Evolutionary conservation across 2,888 invertebrate species (phyloP).

Genomic region (Hydrotaea cyrtoneurina): DNA sequence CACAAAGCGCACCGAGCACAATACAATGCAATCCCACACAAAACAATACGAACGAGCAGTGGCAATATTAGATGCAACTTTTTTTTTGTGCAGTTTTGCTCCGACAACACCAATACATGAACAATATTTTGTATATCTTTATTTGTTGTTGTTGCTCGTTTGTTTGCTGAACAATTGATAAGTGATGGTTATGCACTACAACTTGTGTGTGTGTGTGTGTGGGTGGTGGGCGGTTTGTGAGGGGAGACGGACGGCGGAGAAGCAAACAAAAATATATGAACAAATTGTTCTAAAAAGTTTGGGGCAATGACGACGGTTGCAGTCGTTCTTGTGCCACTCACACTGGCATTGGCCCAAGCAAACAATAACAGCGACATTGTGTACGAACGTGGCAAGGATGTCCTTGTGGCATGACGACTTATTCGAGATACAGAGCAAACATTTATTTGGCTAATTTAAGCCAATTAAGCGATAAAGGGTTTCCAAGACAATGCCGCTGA

Average conservation of each 20-base stretch:
- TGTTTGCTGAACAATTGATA: constrained; percentile 45
- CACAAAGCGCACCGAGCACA: neutral
- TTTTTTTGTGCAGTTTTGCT: constrained; percentile 9
- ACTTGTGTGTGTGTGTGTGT: too few species aligned
- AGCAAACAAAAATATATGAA: constrained; percentile 30
- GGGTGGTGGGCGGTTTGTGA: neutral
- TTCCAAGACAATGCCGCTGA: neutral
- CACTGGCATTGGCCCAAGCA: constrained; percentile 4
- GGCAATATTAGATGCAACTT: constrained; percentile 51
- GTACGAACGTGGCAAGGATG: neutral
- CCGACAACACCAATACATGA: neutral
- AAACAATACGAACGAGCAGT: constrained; percentile 12
- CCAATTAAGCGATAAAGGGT: neutral
- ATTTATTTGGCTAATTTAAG: neutral
- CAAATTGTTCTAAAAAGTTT: constrained; percentile 29
- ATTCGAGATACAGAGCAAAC: too few species aligned
- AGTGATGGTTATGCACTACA: constrained; percentile 23
- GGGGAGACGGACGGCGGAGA: neutral
- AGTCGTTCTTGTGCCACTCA: neutral
- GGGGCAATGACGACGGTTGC: neutral
- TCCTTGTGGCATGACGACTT: neutral
- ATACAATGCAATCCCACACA: constrained; percentile 18
- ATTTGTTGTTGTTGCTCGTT: neutral
- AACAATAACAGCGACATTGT: neutral
- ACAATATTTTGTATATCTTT: constrained; percentile 18